These are phyloP conservation scores for Epizoanthus fatuus DNA, from an alignment of 92 coral and sea anemone genomes.

Conservation along the genomic window DNA sequence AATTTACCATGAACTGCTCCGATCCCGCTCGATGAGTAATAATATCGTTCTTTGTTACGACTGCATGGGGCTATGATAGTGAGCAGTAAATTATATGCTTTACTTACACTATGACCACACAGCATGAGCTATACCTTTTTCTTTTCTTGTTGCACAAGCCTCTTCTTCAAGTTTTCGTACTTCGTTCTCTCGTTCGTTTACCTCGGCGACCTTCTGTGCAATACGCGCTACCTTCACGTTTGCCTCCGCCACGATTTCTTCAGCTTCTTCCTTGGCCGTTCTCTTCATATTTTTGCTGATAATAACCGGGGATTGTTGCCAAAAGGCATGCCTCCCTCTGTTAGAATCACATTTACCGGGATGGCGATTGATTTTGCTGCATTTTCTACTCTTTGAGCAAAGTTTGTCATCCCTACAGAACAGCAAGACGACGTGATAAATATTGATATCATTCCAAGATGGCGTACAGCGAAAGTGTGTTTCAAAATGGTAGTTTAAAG, in stretches of 20 bases:
- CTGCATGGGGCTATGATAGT: too few species aligned
- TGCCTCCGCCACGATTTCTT: neutral
- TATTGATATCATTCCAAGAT: neutral
- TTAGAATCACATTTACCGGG: constrained; percentile 2
- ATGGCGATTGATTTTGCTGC: constrained; percentile 2
- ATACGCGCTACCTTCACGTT: neutral
- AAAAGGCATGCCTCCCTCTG: constrained; percentile 13
- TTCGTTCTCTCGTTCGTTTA: neutral
- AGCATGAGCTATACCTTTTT: neutral
- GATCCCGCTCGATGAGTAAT: too few species aligned
- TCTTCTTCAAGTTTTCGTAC: too few species aligned
- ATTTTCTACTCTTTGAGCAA: constrained; percentile 16
- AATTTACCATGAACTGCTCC: too few species aligned
- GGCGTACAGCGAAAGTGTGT: neutral
- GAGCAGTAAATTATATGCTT: too few species aligned
- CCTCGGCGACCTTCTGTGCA: too few species aligned
- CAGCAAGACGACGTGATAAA: neutral
- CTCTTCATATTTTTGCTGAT: constrained; percentile 12
- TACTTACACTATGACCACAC: too few species aligned
- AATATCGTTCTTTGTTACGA: neutral
- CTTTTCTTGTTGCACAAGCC: neutral
- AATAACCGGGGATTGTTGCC: constrained; percentile 4
- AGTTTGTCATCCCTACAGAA: neutral
- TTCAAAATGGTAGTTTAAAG: neutral
- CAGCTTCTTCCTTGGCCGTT: constrained; percentile 16